Conservation (phyloP, 2,888 invertebrate species). For the Lacanobia wlatinum region DNA sequence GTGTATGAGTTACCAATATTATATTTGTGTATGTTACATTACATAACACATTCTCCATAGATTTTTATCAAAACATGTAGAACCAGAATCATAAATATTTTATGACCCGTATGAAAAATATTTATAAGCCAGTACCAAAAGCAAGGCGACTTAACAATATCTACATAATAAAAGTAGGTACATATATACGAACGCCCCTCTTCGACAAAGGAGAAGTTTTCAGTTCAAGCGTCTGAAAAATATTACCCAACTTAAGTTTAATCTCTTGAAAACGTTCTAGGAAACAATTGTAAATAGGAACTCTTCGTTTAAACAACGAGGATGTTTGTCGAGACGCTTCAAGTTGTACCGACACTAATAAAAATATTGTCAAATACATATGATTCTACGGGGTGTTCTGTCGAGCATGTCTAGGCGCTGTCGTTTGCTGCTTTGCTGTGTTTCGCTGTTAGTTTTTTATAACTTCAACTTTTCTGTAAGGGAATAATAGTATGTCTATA, state of each 20-base stretch:
- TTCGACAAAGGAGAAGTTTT: constrained; percentile 83
- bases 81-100: constrained; percentile 40
- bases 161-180: constrained; percentile 41
- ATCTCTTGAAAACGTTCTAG: constrained; percentile 85
- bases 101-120: constrained; percentile 26
- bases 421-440: too few species aligned
- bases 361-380: constrained; percentile 55
- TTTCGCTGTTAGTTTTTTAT: not conserved
- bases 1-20: constrained; percentile 6
- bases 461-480: not conserved
- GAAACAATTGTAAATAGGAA: constrained; percentile 85
- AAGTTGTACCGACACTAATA: constrained; percentile 32
- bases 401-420: not conserved
- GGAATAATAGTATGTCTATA: not conserved
- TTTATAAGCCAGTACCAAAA: constrained; percentile 25
- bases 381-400: not conserved
- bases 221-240: constrained; percentile 84
- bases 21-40: not conserved
- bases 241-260: constrained; percentile 88
- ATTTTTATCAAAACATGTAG: constrained; percentile 32
- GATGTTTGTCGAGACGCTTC: constrained; percentile 66
- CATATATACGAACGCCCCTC: constrained; percentile 50
- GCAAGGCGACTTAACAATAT: constrained; percentile 41
- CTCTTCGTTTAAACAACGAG: constrained; percentile 72
- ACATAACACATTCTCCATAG: constrained; percentile 13